These are phyloP conservation scores for Leptoteleia sp. DNA, from an alignment of 1,140 invertebrate species.

Conservation along the genomic window DNA sequence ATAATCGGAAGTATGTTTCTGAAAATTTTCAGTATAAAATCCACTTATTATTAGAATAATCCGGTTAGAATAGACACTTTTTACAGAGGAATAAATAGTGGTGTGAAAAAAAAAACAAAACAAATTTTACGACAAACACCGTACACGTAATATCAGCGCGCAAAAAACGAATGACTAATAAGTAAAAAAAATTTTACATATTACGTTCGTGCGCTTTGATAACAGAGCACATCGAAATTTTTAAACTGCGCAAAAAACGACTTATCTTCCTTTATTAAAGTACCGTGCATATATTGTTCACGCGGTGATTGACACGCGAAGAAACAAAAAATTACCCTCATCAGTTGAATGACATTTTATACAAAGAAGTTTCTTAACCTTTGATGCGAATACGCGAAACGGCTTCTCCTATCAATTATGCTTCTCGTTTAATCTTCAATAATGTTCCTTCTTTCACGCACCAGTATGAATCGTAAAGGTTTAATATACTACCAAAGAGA, in stretches of 20 bases:
- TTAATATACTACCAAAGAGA: no score
- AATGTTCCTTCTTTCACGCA: no score
- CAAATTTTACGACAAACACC: slow-evolving; percentile 9
- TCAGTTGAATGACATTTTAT: background rate
- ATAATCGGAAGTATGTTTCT: no score
- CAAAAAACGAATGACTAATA: slow-evolving; percentile 33
- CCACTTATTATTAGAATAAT: no score
- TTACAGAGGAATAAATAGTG: background rate
- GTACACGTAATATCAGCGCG: slow-evolving; percentile 16
- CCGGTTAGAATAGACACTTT: no score
- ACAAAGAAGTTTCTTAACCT: no score
- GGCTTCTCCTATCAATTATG: no score
- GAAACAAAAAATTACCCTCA: slow-evolving; percentile 5
- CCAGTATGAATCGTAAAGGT: no score
- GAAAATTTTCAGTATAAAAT: no score
- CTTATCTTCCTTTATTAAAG: slow-evolving; percentile 41
- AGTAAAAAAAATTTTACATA: slow-evolving; percentile 22
- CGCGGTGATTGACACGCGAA: slow-evolving; percentile 20
- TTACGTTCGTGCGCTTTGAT: slow-evolving; percentile 23
- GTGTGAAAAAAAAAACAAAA: slow-evolving; percentile 18
- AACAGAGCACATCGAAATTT: slow-evolving; percentile 4
- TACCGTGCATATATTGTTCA: slow-evolving; percentile 14
- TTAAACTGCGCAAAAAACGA: slow-evolving; percentile 21
- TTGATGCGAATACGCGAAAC: no score
- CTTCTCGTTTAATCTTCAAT: no score